Conservation (phyloP, 1,140 invertebrate genomes). For the Melitaea cinxia region DNA sequence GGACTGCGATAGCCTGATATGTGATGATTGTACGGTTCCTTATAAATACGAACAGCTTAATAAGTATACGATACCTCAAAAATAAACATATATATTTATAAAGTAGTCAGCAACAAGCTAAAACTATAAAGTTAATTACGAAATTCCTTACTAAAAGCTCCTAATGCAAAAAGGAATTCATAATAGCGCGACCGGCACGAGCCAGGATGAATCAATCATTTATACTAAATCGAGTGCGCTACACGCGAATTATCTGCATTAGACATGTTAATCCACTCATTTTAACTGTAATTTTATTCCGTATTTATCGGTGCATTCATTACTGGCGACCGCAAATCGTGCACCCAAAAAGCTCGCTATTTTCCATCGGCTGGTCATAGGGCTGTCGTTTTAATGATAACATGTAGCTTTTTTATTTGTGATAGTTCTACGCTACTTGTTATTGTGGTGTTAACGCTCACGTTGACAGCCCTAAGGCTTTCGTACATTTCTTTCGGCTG, state of each 20-base stretch:
- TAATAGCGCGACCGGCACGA: slow-evolving; percentile 33
- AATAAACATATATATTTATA: too few relatives aligned
- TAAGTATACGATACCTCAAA: too few relatives aligned
- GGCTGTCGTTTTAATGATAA: slow-evolving; percentile 13
- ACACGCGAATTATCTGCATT: slow-evolving; percentile 80
- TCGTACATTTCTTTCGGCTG: too few relatives aligned
- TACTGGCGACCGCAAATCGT: slow-evolving; percentile 79
- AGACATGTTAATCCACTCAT: slow-evolving; percentile 82
- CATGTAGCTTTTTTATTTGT: not conserved
- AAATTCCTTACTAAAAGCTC: slow-evolving; percentile 2
- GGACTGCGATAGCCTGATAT: too few relatives aligned
- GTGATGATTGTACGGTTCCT: too few relatives aligned
- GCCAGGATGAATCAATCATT: slow-evolving; percentile 70
- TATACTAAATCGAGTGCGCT: slow-evolving; percentile 72
- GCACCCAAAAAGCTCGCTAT: slow-evolving; percentile 77
- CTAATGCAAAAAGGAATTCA: slow-evolving; percentile 48
- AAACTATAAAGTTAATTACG: too few relatives aligned
- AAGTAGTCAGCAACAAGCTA: too few relatives aligned
- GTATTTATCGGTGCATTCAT: slow-evolving; percentile 82
- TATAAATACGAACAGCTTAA: too few relatives aligned
- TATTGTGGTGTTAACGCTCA: too few relatives aligned
- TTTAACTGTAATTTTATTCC: slow-evolving; percentile 82
- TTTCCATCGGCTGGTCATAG: slow-evolving; percentile 50
- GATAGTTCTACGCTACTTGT: too few relatives aligned
- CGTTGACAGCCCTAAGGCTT: too few relatives aligned